A percentile compares a stretch with the other conserved stretches of the same genome.
phyloP scores from a whole-genome alignment of 2,797 vertebrate genomes.

The Carduelis carduelis region DNA sequence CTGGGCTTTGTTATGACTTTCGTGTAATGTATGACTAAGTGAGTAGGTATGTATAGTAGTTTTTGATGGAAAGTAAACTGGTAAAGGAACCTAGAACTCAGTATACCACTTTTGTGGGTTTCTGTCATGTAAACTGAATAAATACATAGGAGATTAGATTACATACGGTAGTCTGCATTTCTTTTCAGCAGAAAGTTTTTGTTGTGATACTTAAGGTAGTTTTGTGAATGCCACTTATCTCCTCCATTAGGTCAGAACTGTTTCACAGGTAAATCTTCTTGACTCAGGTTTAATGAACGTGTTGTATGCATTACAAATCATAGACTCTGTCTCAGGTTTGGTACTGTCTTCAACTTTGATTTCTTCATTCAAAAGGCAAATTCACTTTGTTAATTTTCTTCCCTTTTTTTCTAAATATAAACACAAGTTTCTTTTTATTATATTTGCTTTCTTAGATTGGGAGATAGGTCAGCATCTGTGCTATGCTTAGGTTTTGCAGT shows the following conservation, averaged over 20 bases:
- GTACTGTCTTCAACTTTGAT: neutral
- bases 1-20: neutral
- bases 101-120: neutral
- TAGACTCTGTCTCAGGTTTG: neutral
- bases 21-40: neutral
- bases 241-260: neutral
- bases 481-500: neutral
- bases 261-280: neutral
- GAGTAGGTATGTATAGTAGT: neutral
- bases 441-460: neutral
- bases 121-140: neutral
- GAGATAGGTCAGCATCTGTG: neutral
- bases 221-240: rapidly evolving
- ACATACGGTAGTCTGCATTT: neutral
- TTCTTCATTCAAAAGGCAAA: neutral
- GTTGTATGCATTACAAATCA: neutral
- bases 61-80: neutral
- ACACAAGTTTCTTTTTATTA: neutral
- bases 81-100: neutral
- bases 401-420: neutral
- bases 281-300: neutral
- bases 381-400: neutral
- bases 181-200: neutral
- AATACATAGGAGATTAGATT: neutral
- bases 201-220: neutral